Conservation (phyloP, 2,113 vertebrate species). For the Centrocercus urophasianus region DNA sequence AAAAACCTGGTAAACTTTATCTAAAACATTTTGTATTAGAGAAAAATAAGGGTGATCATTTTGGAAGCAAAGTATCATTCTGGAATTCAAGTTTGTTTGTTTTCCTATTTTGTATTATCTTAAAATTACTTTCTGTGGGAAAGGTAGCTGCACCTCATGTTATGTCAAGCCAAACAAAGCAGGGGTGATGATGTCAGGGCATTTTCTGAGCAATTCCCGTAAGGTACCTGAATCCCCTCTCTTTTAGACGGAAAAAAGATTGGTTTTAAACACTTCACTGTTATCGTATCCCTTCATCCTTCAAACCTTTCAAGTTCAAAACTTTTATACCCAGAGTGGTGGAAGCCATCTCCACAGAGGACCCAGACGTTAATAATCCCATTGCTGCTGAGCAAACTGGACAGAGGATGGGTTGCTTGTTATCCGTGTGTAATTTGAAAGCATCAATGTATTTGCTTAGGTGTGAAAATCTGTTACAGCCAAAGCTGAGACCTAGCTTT, state of each 20-base stretch:
- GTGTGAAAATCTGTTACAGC: neutral
- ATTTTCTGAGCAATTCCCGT: neutral
- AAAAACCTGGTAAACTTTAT: neutral
- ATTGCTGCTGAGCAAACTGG: neutral
- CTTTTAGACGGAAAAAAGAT: neutral
- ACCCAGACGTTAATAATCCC: neutral
- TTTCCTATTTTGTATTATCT: neutral
- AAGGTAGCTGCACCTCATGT: neutral
- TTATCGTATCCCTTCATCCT: neutral
- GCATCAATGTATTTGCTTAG: neutral
- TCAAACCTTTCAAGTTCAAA: neutral
- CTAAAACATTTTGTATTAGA: neutral
- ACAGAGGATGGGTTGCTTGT: neutral
- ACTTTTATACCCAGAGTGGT: neutral
- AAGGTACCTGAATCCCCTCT: neutral
- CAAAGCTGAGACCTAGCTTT: constrained; percentile 3
- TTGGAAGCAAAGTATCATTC: neutral
- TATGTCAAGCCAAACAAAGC: neutral
- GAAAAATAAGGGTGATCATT: neutral
- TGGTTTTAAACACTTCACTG: neutral
- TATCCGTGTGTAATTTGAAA: neutral
- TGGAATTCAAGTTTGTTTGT: neutral
- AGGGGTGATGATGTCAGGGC: neutral
- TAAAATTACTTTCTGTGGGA: neutral
- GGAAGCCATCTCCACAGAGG: neutral